These are phyloP conservation scores for Steinernema carpocapsae DNA, from an alignment of 2,888 invertebrate species.

Conservation along the genomic window DNA sequence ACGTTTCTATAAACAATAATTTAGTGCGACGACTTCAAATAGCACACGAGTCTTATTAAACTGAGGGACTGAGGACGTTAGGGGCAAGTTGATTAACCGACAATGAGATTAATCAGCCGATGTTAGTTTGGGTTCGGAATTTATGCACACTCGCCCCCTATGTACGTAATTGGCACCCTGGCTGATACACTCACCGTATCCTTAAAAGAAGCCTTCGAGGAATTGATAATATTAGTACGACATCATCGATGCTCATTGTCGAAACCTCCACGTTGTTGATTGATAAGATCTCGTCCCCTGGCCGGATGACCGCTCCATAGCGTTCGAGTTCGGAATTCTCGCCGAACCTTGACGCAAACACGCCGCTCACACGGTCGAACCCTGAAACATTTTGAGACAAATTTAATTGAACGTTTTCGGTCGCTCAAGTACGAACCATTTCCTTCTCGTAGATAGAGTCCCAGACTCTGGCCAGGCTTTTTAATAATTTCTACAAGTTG, in stretches of 20 bases:
- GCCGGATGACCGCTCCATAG: constrained; percentile 90
- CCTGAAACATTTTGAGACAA: constrained; percentile 69
- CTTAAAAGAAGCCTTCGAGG: constrained; percentile 91
- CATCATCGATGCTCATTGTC: constrained; percentile 96
- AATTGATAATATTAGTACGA: constrained; percentile 98
- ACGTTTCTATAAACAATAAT: constrained; percentile 14
- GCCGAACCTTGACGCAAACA: constrained; percentile 95
- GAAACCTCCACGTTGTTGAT: constrained; percentile 97
- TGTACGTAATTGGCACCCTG: too few relatives aligned
- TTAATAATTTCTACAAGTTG: constrained; percentile 93
- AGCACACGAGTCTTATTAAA: too few relatives aligned
- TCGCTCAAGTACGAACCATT: constrained; percentile 74
- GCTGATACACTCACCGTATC: constrained; percentile 79
- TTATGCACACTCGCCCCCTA: too few relatives aligned
- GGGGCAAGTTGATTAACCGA: too few relatives aligned
- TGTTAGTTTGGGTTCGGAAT: neutral
- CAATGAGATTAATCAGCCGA: neutral
- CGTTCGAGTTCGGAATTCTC: constrained; percentile 75
- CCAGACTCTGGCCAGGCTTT: constrained; percentile 95
- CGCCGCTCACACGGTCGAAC: constrained; percentile 90
- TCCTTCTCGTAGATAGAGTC: constrained; percentile 93
- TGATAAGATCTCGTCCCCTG: constrained; percentile 96
- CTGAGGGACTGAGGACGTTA: too few relatives aligned
- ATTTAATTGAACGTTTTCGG: too few relatives aligned
- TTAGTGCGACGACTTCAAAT: too few relatives aligned